Percentiles rank a stretch among this genome's conserved stretches.
phyloP scores from a whole-genome alignment of 2,113 vertebrate species.

The Cyphomyrus discorhynchus region DNA sequence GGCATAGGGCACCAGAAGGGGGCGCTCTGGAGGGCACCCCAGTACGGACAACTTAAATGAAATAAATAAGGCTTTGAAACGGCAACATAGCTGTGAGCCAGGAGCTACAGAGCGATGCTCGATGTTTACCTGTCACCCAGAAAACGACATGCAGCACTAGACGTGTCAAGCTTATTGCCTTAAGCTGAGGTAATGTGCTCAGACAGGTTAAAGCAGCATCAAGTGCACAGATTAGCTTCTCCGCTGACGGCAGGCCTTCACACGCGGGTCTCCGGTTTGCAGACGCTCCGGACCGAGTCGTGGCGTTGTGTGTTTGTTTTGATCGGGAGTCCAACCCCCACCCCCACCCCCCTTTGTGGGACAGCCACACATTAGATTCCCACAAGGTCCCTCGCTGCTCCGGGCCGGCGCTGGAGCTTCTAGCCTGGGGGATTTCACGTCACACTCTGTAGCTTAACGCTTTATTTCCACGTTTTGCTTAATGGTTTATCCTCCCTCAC shows the following conservation, averaged over 20 bases:
- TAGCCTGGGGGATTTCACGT: conserved; percentile 49
- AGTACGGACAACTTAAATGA: background rate
- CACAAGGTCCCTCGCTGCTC: conserved; percentile 42
- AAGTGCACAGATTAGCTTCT: conserved; percentile 35
- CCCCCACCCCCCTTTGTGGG: conserved; percentile 27
- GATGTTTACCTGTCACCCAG: conserved; percentile 23
- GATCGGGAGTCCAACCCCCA: conserved; percentile 28
- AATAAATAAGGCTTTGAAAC: background rate
- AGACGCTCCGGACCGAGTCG: conserved; percentile 27
- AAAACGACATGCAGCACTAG: conserved; percentile 19
- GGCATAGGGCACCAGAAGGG: background rate
- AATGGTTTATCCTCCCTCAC: conserved; percentile 52
- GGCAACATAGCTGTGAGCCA: background rate
- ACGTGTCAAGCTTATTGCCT: conserved; percentile 34
- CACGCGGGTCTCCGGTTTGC: conserved; percentile 28
- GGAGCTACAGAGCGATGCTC: background rate
- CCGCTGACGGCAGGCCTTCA: conserved; percentile 32
- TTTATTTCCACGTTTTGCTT: conserved; percentile 63
- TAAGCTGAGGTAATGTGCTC: conserved; percentile 26
- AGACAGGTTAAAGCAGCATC: conserved; percentile 36
- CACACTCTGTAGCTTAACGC: conserved; percentile 60
- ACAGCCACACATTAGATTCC: conserved; percentile 46
- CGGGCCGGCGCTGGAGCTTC: conserved; percentile 46
- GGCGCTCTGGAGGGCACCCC: background rate
- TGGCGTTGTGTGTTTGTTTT: conserved; percentile 38